These are phyloP conservation scores for Cepaea hortensis DNA, from an alignment of 2,888 invertebrate genomes.

Conservation along the genomic window DNA sequence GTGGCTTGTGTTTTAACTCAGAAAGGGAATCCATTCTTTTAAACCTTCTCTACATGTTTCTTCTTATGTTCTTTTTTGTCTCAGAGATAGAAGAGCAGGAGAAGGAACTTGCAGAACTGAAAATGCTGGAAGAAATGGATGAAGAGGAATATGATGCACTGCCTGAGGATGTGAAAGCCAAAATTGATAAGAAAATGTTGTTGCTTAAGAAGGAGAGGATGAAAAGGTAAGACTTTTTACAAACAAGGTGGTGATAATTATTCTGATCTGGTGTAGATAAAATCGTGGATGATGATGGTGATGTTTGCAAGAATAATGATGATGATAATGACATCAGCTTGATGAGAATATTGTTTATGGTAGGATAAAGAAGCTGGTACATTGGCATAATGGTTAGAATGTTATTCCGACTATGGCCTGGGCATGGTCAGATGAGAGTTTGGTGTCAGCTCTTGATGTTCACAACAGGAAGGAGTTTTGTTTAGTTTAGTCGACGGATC, in stretches of 20 bases:
- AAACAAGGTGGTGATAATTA: no score
- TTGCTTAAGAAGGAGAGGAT: constrained; percentile 74
- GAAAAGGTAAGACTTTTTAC: constrained; percentile 62
- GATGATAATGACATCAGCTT: background rate
- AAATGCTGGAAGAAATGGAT: constrained; percentile 75
- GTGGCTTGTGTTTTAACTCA: no score
- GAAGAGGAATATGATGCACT: constrained; percentile 77
- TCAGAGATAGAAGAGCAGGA: constrained; percentile 63
- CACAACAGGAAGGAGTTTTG: no score
- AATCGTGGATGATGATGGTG: background rate
- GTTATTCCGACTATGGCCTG: no score
- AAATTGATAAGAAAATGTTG: constrained; percentile 73
- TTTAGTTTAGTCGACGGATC: no score
- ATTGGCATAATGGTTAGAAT: no score
- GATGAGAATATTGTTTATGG: background rate
- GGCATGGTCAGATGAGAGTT: no score
- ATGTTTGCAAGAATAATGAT: background rate
- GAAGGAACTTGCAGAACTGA: constrained; percentile 69
- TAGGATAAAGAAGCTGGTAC: background rate
- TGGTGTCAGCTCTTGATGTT: no score
- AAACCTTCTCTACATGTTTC: no score
- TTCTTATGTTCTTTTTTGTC: background rate
- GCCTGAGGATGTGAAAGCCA: constrained; percentile 71
- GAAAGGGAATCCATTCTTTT: no score
- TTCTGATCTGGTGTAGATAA: background rate